Percentiles rank a stretch among this genome's conserved stretches.
These are phyloP conservation scores for Serripes groenlandicus DNA, from an alignment of 2,888 invertebrate species.

Conservation along the genomic window DNA sequence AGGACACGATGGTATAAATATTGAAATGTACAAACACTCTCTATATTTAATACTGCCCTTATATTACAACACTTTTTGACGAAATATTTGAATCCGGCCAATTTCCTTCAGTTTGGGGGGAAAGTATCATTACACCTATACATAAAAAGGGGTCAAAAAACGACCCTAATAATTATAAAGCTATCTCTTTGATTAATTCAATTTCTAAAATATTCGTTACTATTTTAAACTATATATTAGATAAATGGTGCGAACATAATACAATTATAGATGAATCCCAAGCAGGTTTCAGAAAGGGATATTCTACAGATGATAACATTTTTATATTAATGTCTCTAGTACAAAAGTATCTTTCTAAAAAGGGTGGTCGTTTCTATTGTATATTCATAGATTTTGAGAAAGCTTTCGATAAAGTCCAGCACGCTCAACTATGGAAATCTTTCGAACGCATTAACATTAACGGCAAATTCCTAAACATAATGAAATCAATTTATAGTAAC, in stretches of 20 bases:
- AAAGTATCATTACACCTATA: constrained; percentile 32
- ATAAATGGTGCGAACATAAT: constrained; percentile 28
- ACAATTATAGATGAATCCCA: constrained; percentile 38
- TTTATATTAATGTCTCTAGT: constrained; percentile 33
- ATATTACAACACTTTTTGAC: constrained; percentile 31
- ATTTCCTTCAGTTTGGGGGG: constrained; percentile 28
- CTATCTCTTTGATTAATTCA: constrained; percentile 27
- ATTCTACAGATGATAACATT: constrained; percentile 42
- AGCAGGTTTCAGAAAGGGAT: constrained; percentile 38
- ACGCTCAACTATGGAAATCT: constrained; percentile 25
- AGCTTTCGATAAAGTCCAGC: constrained; percentile 36
- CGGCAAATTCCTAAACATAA: too few relatives aligned
- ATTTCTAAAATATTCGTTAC: constrained; percentile 34
- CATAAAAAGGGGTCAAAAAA: constrained; percentile 32
- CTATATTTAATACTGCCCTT: constrained; percentile 7
- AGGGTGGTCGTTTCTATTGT: constrained; percentile 32
- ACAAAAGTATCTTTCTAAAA: constrained; percentile 43
- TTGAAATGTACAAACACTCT: constrained; percentile 30
- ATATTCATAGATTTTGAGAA: constrained; percentile 39
- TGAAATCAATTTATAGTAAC: too few relatives aligned
- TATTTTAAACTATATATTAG: constrained; percentile 18
- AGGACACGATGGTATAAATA: constrained; percentile 29
- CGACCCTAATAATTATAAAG: constrained; percentile 42
- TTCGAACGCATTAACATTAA: background rate
- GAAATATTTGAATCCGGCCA: constrained; percentile 13